Evolutionary conservation across 2,888 invertebrate species (phyloP).

Genomic region (Catocala nupta): DNA sequence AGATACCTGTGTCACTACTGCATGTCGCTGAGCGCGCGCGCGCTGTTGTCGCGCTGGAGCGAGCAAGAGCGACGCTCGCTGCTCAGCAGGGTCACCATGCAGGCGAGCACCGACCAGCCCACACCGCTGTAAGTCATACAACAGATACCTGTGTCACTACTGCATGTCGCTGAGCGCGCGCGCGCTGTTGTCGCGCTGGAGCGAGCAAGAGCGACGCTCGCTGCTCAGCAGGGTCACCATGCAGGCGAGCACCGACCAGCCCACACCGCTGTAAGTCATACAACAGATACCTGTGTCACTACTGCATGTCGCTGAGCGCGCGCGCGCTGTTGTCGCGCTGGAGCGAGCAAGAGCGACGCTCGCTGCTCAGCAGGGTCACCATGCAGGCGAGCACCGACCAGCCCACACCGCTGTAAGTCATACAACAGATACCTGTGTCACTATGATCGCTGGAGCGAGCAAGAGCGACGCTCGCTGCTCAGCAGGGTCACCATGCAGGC

Average conservation of each 20-base stretch:
- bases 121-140: conserved; percentile 56
- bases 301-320: conserved; percentile 19
- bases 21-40: conserved; percentile 26
- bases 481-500: conserved; percentile 65
- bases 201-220: conserved; percentile 58
- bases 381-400: conserved; percentile 55
- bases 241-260: conserved; percentile 54
- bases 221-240: conserved; percentile 68
- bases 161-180: conserved; percentile 26
- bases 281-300: too few species aligned
- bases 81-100: conserved; percentile 67
- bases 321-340: conserved; percentile 58
- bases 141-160: too few species aligned
- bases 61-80: conserved; percentile 61
- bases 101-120: conserved; percentile 55
- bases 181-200: conserved; percentile 61
- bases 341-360: conserved; percentile 62
- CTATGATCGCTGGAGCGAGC: conserved; percentile 64
- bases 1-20: too few species aligned
- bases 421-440: too few species aligned
- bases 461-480: conserved; percentile 63
- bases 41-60: conserved; percentile 62
- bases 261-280: conserved; percentile 59
- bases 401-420: conserved; percentile 61
- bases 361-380: conserved; percentile 67